These are phyloP conservation scores for Geophilus truncorum DNA, from an alignment of 2,888 invertebrate genomes.

Conservation along the genomic window DNA sequence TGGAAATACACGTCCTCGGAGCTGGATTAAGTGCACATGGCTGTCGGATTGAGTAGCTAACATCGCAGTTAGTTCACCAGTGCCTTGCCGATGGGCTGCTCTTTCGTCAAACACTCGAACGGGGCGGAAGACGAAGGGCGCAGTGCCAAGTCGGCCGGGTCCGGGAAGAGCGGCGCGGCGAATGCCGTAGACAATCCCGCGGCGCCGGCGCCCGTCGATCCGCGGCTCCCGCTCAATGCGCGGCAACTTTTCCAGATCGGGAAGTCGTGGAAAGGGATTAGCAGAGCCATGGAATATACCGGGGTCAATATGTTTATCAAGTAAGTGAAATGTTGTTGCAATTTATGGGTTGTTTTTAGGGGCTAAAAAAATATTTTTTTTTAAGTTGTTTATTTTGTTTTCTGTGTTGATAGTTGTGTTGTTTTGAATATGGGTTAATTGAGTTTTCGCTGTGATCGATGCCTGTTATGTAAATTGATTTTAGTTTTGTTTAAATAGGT, in stretches of 20 bases:
- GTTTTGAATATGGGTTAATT: too few relatives aligned
- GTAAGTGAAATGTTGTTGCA: constrained; percentile 57
- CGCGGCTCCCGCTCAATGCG: constrained; percentile 73
- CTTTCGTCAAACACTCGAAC: not conserved
- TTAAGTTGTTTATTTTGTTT: not conserved
- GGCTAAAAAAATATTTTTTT: too few relatives aligned
- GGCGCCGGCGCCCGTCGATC: constrained; percentile 53
- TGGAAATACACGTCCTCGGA: not conserved
- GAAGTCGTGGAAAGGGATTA: constrained; percentile 87
- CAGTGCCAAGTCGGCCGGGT: constrained; percentile 16
- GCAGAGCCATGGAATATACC: constrained; percentile 79
- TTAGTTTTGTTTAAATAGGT: too few relatives aligned
- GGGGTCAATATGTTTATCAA: constrained; percentile 87
- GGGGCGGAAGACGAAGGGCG: constrained; percentile 8
- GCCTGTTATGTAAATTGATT: too few relatives aligned
- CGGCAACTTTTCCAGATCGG: constrained; percentile 82
- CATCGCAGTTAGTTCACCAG: not conserved
- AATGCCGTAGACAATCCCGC: constrained; percentile 22
- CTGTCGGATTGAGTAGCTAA: not conserved
- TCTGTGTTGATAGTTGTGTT: too few relatives aligned
- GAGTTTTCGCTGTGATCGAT: too few relatives aligned
- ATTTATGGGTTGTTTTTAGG: not conserved
- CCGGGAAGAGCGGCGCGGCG: not conserved
- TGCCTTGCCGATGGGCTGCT: constrained; percentile 14
- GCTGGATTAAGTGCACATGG: constrained; percentile 15